These are phyloP conservation scores for Porites australiensis DNA, from an alignment of 64 coral and sea anemone genomes.

Conservation along the genomic window DNA sequence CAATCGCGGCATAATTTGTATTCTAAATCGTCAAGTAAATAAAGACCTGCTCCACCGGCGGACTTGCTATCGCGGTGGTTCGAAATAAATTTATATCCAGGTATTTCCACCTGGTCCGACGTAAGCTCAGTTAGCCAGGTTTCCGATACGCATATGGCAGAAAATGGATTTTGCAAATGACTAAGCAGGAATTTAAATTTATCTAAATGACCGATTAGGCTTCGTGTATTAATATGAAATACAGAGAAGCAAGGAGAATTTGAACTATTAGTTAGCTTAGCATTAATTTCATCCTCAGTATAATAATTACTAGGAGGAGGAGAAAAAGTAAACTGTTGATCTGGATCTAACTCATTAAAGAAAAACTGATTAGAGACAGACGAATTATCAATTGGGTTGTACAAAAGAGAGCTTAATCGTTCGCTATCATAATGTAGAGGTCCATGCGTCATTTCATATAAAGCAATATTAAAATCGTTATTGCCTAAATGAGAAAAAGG, in stretches of 20 bases:
- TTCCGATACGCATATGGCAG: too few species aligned
- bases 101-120: background rate
- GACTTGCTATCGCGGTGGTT: background rate
- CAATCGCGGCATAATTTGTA: background rate
- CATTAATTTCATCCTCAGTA: background rate
- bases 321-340: background rate
- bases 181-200: background rate
- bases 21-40: background rate
- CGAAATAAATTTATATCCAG: background rate
- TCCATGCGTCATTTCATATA: background rate
- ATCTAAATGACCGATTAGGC: background rate
- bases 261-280: background rate
- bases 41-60: background rate
- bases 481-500: background rate
- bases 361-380: background rate
- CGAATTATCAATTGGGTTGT: background rate
- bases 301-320: background rate
- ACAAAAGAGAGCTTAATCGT: background rate
- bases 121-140: background rate
- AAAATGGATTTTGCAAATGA: too few species aligned
- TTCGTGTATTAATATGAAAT: too few species aligned
- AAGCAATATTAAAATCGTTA: background rate
- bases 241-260: too few species aligned
- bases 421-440: background rate
- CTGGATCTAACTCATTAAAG: background rate